A percentile compares a stretch with the other conserved stretches of the same genome.
These are phyloP conservation scores for Oryzias celebensis DNA, from an alignment of 2,113 vertebrate species.

Conservation along the genomic window DNA sequence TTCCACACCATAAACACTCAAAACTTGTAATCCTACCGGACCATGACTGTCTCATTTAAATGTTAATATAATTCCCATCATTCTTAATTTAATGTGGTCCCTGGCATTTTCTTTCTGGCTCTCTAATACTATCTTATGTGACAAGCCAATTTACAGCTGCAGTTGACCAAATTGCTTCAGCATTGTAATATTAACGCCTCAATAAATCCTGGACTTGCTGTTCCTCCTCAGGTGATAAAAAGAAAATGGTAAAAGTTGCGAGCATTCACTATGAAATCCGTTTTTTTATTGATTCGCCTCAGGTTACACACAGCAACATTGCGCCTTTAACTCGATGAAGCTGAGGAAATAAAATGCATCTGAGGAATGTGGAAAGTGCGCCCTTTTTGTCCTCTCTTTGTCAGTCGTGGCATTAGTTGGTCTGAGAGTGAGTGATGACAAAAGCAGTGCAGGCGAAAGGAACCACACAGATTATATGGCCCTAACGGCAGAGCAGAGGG, in stretches of 20 bases:
- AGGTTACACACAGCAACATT: not conserved
- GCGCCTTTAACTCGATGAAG: slow-evolving; percentile 9
- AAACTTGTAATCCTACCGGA: slow-evolving; percentile 57
- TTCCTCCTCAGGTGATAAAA: slow-evolving; percentile 49
- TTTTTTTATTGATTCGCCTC: slow-evolving; percentile 50
- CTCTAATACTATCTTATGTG: slow-evolving; percentile 52
- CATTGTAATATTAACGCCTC: slow-evolving; percentile 48
- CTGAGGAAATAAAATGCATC: slow-evolving; percentile 37
- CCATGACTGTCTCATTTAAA: slow-evolving; percentile 72
- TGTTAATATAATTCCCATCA: slow-evolving; percentile 72
- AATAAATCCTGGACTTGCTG: slow-evolving; percentile 58
- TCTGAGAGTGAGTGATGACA: slow-evolving; percentile 56
- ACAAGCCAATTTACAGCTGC: slow-evolving; percentile 67
- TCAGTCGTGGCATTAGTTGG: slow-evolving; percentile 46
- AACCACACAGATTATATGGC: slow-evolving; percentile 57
- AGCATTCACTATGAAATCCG: slow-evolving; percentile 26
- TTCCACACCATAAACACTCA: slow-evolving; percentile 60
- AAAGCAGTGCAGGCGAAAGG: slow-evolving; percentile 30
- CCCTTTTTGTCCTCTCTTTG: slow-evolving; percentile 43
- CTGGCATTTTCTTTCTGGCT: slow-evolving; percentile 61
- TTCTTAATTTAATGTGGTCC: slow-evolving; percentile 65
- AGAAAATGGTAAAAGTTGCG: slow-evolving; percentile 45
- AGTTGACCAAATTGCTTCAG: slow-evolving; percentile 60
- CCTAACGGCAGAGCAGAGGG: slow-evolving; percentile 30
- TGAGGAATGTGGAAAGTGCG: slow-evolving; percentile 42